These are phyloP conservation scores for Columba guinea DNA, from an alignment of 2,797 vertebrate species.

Conservation along the genomic window DNA sequence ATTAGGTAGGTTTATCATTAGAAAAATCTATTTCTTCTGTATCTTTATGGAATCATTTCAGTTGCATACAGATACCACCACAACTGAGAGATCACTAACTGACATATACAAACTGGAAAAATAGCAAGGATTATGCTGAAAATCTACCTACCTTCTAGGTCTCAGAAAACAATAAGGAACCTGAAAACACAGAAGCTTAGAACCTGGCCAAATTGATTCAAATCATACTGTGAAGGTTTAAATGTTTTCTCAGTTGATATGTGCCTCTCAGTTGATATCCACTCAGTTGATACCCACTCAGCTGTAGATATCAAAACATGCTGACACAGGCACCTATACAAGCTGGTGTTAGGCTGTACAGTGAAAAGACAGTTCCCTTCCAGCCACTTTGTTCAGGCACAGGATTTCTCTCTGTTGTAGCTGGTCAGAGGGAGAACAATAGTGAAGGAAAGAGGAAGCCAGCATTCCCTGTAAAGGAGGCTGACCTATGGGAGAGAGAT, in stretches of 20 bases:
- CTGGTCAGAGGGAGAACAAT: neutral
- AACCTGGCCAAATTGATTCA: neutral
- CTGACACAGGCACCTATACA: accelerated
- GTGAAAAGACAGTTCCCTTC: neutral
- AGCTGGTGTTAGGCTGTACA: neutral
- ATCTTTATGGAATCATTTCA: neutral
- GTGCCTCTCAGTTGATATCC: neutral
- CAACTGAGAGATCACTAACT: neutral
- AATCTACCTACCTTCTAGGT: neutral
- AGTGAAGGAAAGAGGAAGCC: neutral
- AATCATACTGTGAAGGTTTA: neutral
- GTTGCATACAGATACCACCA: neutral
- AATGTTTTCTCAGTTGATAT: neutral
- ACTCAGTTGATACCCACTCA: neutral
- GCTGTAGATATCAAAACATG: neutral
- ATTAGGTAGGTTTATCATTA: neutral
- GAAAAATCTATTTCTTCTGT: neutral
- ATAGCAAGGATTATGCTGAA: neutral
- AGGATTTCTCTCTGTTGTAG: neutral
- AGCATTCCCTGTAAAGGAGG: neutral
- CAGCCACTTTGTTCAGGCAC: neutral
- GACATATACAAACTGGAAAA: neutral
- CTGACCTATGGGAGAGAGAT: neutral
- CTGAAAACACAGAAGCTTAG: neutral
- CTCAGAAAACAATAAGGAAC: neutral